These are phyloP conservation scores for Channa argus DNA, from an alignment of 2,113 vertebrate genomes.

Conservation along the genomic window DNA sequence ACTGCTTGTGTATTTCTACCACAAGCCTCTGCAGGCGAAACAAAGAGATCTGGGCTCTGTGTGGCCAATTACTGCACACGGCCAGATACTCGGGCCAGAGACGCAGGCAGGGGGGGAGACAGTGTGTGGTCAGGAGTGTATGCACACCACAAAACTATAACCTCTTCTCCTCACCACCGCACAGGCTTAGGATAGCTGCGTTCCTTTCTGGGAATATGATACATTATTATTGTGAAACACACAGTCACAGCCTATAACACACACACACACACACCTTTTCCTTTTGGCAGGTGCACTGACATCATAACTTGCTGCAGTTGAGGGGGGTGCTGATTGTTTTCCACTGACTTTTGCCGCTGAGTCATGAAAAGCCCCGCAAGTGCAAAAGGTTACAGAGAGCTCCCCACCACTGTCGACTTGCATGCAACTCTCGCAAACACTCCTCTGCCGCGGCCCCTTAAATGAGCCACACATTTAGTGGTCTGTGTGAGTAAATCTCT, in stretches of 20 bases:
- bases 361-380: slow-evolving; percentile 22
- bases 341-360: background rate
- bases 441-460: slow-evolving; percentile 68
- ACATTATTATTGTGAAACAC: slow-evolving; percentile 21
- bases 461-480: slow-evolving; percentile 81
- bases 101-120: slow-evolving; percentile 40
- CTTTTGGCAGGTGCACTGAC: slow-evolving; percentile 47
- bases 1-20: slow-evolving; percentile 74
- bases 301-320: background rate
- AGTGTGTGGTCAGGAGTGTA: slow-evolving; percentile 57
- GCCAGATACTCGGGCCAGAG: slow-evolving; percentile 56
- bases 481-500: slow-evolving; percentile 83
- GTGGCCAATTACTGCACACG: slow-evolving; percentile 78
- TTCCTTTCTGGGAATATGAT: slow-evolving; percentile 42
- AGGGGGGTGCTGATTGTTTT: background rate
- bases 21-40: slow-evolving; percentile 80
- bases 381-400: slow-evolving; percentile 57
- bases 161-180: slow-evolving; percentile 38
- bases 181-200: slow-evolving; percentile 19
- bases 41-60: slow-evolving; percentile 75
- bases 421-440: slow-evolving; percentile 67
- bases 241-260: slow-evolving; percentile 11
- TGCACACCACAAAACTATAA: slow-evolving; percentile 48
- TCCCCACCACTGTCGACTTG: slow-evolving; percentile 14
- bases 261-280: background rate